Evolutionary conservation across 1,140 invertebrate species (phyloP).

Genomic region (Helicoverpa zea): DNA sequence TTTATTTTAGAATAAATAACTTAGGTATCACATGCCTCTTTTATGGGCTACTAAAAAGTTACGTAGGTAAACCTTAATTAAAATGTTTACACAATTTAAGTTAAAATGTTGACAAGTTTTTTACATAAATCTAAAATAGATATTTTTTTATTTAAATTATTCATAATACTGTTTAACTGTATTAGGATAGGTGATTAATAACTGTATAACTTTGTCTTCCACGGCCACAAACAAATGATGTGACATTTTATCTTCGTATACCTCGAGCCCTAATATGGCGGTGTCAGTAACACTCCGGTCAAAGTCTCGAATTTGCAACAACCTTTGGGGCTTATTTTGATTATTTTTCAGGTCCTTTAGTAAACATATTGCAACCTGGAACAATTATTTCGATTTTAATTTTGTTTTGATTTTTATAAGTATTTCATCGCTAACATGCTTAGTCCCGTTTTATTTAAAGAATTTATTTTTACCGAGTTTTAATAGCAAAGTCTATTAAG

Average conservation of each 20-base stretch:
- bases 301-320: background rate
- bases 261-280: conserved; percentile 40
- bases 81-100: no score
- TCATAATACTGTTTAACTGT: background rate
- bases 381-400: background rate
- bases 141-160: no score
- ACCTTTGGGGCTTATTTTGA: background rate
- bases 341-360: background rate
- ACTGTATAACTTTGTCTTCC: background rate
- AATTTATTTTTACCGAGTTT: background rate
- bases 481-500: no score
- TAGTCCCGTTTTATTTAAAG: no score
- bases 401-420: no score
- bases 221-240: conserved; percentile 49
- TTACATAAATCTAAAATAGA: no score
- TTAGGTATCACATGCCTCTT: no score
- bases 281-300: background rate
- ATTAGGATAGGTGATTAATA: background rate
- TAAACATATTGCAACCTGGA: background rate
- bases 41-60: no score
- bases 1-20: no score
- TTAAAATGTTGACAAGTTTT: no score
- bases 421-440: no score
- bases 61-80: no score
- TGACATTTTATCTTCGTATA: conserved; percentile 51